Base-by-base conservation (phyloP, 2,113 vertebrate species). In the Pardalotus punctatus region DNA sequence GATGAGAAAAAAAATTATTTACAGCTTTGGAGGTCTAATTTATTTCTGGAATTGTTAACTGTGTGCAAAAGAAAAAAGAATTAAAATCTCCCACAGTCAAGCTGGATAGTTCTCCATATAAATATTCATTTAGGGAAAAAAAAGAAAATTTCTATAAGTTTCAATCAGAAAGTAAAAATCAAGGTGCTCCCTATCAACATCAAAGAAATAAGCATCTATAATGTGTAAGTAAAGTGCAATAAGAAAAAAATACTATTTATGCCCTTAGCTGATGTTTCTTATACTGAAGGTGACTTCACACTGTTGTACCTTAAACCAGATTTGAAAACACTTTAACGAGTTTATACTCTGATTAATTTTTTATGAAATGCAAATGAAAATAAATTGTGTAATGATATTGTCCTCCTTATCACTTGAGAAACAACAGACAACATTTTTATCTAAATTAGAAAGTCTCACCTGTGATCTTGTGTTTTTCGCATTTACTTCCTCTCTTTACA, bases 341-440 rank as follows among this genome's bases (percentile, higher is more conserved):
- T 95, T 94, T 96, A 90, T 67, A 82, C 54, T 69, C 70, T 51
- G 40, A 54, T 73, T 81, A 48, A 21, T 9, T 54, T 72, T 73
- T 58, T 47, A 81, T 51, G n/a, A 80, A 88, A 91, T 76, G 74
- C 42, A 92, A 96, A 92, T 83, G 36, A 77, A 91, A 93, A 95
- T 27, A 64, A 88, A 94, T 28, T 86, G 9, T 42, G 27, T 61
- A 81, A 40, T 81, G 31, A 45, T 86, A 87, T 72, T 43, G 2
- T 61, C 33, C 12, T 92, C 76, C 16, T 77, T 50, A 62, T 43
- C 47, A 50, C 56, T 88, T 56, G 21, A 65, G 24, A 95, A 87
- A 61, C 72, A 65, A 15, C 57, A 27, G 29, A 28, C 58, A 48
- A 35, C 18, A 54, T 71, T 95, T 94, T 94, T 33, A 51, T 70